Percentiles rank a stretch among this genome's conserved stretches.
phyloP scores from a whole-genome alignment of 2,888 invertebrate genomes.

The Latrodectus elegans region DNA sequence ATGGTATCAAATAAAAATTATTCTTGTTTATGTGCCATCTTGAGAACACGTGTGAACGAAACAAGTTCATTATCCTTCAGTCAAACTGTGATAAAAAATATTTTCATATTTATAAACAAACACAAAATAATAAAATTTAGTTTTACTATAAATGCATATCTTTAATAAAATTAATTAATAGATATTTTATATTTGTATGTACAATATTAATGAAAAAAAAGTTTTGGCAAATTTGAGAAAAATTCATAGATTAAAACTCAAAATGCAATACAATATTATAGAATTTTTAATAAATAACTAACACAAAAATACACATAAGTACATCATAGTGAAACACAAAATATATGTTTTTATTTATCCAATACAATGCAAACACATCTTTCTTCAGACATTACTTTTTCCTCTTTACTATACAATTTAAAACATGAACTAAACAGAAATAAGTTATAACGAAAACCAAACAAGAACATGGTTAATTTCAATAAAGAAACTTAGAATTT shows the following conservation, averaged over 20 bases:
- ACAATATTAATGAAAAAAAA: too few species aligned
- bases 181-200: too few species aligned
- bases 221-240: neutral
- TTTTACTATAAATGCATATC: too few species aligned
- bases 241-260: neutral
- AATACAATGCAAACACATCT: conserved; percentile 54
- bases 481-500: too few species aligned
- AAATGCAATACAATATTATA: conserved; percentile 42
- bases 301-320: conserved; percentile 62
- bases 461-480: too few species aligned
- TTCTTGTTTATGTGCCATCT: too few species aligned
- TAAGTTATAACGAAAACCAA: too few species aligned
- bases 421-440: conserved; percentile 3
- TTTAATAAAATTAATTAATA: too few species aligned
- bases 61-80: neutral
- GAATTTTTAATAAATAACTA: conserved; percentile 67
- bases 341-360: conserved; percentile 37
- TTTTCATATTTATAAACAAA: neutral
- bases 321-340: conserved; percentile 64
- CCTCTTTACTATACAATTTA: conserved; percentile 36
- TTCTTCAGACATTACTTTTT: conserved; percentile 32
- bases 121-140: too few species aligned
- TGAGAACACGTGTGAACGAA: neutral
- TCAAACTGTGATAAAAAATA: neutral
- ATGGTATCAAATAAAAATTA: too few species aligned